Conservation (phyloP, 1,140 invertebrate genomes). For the Rhagoletis pomonella region DNA sequence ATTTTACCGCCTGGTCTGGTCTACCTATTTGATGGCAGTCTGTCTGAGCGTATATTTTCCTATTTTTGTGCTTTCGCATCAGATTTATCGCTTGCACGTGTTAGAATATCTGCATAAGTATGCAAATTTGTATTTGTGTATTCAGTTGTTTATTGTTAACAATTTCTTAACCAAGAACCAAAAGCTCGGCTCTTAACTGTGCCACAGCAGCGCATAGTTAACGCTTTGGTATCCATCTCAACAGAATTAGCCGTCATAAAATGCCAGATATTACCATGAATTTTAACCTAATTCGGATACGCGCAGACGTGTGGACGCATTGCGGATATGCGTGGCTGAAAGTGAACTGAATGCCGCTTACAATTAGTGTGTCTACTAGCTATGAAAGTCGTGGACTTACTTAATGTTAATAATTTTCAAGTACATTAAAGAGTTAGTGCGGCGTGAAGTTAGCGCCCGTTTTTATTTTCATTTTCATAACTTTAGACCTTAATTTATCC, state of each 20-base stretch:
- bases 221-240: constrained; percentile 6
- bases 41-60: neutral
- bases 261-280: constrained; percentile 8
- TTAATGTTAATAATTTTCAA: constrained; percentile 24
- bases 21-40: neutral
- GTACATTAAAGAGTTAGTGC: constrained; percentile 8
- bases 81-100: constrained; percentile 50
- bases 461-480: neutral
- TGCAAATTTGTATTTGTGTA: neutral
- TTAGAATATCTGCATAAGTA: neutral
- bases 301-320: neutral
- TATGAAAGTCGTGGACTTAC: neutral
- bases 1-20: neutral
- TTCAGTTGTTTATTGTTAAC: too few relatives aligned
- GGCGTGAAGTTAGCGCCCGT: neutral
- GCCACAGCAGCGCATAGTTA: constrained; percentile 12
- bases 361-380: neutral
- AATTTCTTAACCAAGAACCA: neutral
- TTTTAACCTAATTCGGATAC: constrained; percentile 33
- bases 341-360: neutral
- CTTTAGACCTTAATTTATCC: constrained; percentile 22
- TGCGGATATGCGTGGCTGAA: neutral
- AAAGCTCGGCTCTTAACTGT: neutral
- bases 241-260: constrained; percentile 14
- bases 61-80: constrained; percentile 18